phyloP scores from a whole-genome alignment of 2,888 invertebrate genomes.

The Ochropleura plecta region DNA sequence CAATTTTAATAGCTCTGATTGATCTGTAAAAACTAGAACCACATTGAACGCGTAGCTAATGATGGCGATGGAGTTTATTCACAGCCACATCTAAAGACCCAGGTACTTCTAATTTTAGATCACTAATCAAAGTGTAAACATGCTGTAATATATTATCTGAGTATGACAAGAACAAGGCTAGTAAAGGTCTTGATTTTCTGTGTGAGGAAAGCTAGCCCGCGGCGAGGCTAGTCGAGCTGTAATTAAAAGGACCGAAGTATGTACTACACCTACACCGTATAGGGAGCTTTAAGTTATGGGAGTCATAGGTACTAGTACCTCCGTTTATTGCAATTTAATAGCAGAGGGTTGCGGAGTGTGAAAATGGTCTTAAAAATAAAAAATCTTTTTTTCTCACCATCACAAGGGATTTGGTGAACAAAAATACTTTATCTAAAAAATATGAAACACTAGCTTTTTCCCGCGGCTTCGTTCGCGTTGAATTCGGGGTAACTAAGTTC shows the following conservation, averaged over 20 bases:
- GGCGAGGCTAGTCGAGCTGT: constrained; percentile 28
- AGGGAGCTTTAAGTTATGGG: constrained; percentile 41
- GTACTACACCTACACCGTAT: constrained; percentile 17
- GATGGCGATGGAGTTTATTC: constrained; percentile 25
- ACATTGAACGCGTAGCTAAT: constrained; percentile 14
- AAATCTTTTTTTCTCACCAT: too few relatives aligned
- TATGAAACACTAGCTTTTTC: too few relatives aligned
- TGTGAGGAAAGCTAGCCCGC: constrained; percentile 50
- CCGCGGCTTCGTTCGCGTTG: too few relatives aligned
- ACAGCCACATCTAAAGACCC: constrained; percentile 22
- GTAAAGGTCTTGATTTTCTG: constrained; percentile 60
- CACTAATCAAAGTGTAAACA: constrained; percentile 57
- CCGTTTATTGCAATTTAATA: constrained; percentile 27
- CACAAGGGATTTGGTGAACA: too few relatives aligned
- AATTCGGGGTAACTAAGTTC: too few relatives aligned
- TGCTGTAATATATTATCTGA: constrained; percentile 53
- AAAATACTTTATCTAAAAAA: too few relatives aligned
- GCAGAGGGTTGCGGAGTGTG: not conserved
- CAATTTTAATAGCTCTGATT: not conserved
- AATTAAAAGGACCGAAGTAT: constrained; percentile 46
- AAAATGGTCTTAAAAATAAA: constrained; percentile 2
- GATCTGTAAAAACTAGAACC: constrained; percentile 7
- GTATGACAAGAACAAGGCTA: constrained; percentile 54
- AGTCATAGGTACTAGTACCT: not conserved
- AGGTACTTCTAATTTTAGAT: constrained; percentile 31